Evolutionary conservation across 2,113 vertebrate genomes (phyloP).

Genomic region (Uropsilus gracilis): DNA sequence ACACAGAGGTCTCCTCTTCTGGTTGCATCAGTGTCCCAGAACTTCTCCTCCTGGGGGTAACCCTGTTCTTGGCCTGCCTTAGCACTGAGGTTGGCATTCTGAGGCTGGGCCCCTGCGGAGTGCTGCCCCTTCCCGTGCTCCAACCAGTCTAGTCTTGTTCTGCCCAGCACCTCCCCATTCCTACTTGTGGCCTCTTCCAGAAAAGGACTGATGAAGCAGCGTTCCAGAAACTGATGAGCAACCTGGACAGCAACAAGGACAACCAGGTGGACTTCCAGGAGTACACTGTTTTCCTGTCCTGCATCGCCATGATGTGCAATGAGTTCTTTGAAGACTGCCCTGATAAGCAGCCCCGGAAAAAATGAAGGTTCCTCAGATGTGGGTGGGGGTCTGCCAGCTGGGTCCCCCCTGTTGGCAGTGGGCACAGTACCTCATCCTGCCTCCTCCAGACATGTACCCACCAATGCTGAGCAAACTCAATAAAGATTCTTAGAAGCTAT

Average conservation of each 20-base stretch:
- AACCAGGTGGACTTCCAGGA: slow-evolving; percentile 87
- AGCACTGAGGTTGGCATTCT: background rate
- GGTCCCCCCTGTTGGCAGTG: background rate
- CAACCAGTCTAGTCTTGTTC: background rate
- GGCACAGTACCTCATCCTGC: background rate
- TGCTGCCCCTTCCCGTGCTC: background rate
- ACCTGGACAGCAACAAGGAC: slow-evolving; percentile 84
- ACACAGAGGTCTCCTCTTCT: background rate
- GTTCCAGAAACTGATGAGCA: slow-evolving; percentile 83
- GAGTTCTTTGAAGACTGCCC: slow-evolving; percentile 84
- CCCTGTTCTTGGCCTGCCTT: background rate
- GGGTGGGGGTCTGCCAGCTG: background rate
- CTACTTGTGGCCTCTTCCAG: slow-evolving; percentile 51
- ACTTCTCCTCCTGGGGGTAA: background rate
- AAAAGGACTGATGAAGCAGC: slow-evolving; percentile 76
- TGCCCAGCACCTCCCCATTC: background rate
- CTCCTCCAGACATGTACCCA: background rate
- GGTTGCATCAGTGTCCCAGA: background rate
- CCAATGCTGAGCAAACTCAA: slow-evolving; percentile 24
- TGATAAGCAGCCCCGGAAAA: slow-evolving; percentile 80
- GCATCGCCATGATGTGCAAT: slow-evolving; percentile 85
- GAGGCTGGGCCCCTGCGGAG: background rate
- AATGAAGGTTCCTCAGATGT: slow-evolving; percentile 42
- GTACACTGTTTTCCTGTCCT: slow-evolving; percentile 84
- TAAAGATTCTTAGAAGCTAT: slow-evolving; percentile 59